phyloP scores from a whole-genome alignment of 2,888 invertebrate genomes.

The Cephalotes varians region DNA sequence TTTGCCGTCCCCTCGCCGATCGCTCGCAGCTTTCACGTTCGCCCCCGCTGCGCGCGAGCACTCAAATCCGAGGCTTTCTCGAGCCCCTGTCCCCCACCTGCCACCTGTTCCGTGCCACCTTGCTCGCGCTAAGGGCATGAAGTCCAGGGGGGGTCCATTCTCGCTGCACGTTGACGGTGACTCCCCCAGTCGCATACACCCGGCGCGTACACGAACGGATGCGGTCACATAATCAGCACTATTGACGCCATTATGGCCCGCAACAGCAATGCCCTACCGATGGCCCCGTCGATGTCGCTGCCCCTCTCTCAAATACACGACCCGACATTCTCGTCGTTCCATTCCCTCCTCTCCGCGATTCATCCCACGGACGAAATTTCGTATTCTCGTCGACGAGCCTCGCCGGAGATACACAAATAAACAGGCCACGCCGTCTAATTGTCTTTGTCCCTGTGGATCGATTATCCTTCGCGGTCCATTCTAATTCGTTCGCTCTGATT shows the following conservation, averaged over 20 bases:
- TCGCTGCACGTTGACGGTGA: conserved; percentile 17
- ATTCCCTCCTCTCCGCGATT: neutral
- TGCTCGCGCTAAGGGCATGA: neutral
- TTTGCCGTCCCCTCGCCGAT: conserved; percentile 44
- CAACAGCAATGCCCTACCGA: conserved; percentile 37
- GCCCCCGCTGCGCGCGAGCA: conserved; percentile 56
- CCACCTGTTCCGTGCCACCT: conserved; percentile 19
- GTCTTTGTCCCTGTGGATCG: conserved; percentile 24
- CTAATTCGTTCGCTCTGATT: conserved; percentile 5
- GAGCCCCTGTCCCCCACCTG: neutral
- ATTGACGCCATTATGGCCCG: conserved; percentile 79
- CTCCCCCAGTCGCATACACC: conserved; percentile 12
- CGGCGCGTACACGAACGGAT: conserved; percentile 67
- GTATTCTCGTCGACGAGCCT: conserved; percentile 69
- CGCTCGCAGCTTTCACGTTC: conserved; percentile 35
- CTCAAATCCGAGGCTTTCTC: conserved; percentile 65
- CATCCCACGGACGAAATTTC: conserved; percentile 50
- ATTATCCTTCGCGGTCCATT: conserved; percentile 30
- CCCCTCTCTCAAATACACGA: conserved; percentile 50
- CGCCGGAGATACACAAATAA: conserved; percentile 69
- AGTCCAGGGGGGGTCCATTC: neutral
- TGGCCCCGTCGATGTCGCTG: conserved; percentile 29
- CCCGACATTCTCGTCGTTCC: conserved; percentile 57
- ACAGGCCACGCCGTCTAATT: conserved; percentile 65
- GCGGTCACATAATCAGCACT: conserved; percentile 82